A percentile compares a stretch with the other conserved stretches of the same genome.
Conservation (phyloP, 2,888 invertebrate genomes). For the Blastobasis adustella region DNA sequence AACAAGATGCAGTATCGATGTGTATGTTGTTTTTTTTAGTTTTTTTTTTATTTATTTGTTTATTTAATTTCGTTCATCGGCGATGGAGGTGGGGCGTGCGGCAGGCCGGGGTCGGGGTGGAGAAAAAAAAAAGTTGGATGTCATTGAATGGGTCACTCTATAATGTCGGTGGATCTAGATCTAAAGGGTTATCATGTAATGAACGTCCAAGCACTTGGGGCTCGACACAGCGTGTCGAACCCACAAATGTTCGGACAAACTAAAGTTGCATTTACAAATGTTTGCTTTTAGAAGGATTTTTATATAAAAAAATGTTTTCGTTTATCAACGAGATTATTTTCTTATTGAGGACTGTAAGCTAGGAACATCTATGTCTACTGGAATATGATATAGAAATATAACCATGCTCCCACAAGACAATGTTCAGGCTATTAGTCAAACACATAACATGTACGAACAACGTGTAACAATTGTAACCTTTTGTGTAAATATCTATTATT, state of each 20-base stretch:
- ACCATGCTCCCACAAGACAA: constrained; percentile 57
- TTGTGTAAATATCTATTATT: too few species aligned
- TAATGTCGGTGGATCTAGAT: constrained; percentile 51
- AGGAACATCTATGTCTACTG: constrained; percentile 20
- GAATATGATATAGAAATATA: constrained; percentile 21
- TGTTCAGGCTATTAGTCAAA: constrained; percentile 57
- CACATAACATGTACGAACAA: constrained; percentile 50
- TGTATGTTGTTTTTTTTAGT: constrained; percentile 46
- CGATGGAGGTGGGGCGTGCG: constrained; percentile 66
- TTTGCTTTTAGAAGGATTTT: constrained; percentile 43
- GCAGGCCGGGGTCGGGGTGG: constrained; percentile 65
- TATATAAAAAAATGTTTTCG: constrained; percentile 11
- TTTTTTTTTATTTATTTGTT: constrained; percentile 32
- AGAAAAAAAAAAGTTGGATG: constrained; percentile 69
- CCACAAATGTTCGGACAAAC: constrained; percentile 42
- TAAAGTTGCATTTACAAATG: constrained; percentile 51
- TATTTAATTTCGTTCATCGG: constrained; percentile 52
- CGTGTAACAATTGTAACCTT: constrained; percentile 16
- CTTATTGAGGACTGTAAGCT: constrained; percentile 37
- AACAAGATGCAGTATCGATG: constrained; percentile 65
- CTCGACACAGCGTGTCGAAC: constrained; percentile 11
- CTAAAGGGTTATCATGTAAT: constrained; percentile 39
- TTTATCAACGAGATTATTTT: constrained; percentile 56
- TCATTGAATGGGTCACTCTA: constrained; percentile 72
- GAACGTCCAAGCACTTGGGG: constrained; percentile 35